Percentiles rank a stretch among this genome's conserved stretches.
Conservation (phyloP, 2,797 vertebrate genomes). For the Pyrocephalus nanus region DNA sequence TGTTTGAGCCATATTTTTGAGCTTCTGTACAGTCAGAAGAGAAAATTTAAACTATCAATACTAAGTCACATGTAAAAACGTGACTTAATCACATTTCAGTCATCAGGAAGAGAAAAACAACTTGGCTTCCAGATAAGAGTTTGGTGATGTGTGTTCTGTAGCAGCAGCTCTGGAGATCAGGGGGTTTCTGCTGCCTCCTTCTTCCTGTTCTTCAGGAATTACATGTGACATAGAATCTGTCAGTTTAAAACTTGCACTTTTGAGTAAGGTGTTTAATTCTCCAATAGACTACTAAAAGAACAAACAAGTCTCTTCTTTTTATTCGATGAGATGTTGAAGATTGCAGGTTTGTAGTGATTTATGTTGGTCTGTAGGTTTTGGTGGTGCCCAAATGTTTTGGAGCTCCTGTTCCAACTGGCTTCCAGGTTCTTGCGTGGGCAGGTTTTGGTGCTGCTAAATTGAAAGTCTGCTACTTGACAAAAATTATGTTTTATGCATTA, state of each 20-base stretch:
- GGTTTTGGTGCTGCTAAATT: neutral
- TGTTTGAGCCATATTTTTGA: neutral
- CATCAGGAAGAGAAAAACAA: neutral
- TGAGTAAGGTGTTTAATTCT: neutral
- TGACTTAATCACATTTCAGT: neutral
- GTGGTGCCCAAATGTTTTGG: neutral
- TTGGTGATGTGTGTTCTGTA: neutral
- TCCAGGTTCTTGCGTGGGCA: neutral
- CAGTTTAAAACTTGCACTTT: neutral
- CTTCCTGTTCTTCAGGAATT: neutral
- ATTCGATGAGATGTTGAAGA: neutral
- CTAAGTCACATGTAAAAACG: neutral
- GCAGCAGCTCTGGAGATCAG: neutral
- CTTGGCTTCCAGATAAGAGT: neutral
- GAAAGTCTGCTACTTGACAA: neutral
- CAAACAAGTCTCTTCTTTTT: neutral
- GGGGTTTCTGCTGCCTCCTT: neutral
- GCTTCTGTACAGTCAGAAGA: neutral
- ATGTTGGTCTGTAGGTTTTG: neutral
- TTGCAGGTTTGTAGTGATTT: neutral
- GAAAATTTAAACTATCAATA: neutral
- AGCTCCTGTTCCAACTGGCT: neutral
- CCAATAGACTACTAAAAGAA: neutral
- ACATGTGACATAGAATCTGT: neutral
- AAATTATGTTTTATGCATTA: neutral